These are phyloP conservation scores for Haliclona indistincta DNA, from an alignment of 37 sponge, comb jelly and placozoan genomes.

Conservation along the genomic window DNA sequence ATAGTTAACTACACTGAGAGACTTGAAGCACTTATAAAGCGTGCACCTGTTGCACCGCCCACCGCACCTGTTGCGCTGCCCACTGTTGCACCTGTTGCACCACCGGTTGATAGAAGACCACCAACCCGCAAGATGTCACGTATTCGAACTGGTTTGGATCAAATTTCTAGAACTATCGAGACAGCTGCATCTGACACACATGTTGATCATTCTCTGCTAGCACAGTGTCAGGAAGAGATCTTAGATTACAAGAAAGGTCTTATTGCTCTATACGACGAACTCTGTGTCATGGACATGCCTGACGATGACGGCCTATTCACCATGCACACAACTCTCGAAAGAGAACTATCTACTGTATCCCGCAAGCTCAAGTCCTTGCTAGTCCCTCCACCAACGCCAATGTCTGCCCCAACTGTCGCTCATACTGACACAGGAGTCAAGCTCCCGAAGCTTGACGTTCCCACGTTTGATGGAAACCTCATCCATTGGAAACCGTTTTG, in stretches of 20 bases:
- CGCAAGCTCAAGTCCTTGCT: constrained; percentile 30
- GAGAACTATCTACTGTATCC: constrained; percentile 1
- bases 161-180: too few species aligned
- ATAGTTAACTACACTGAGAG: constrained; percentile 9
- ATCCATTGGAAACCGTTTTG: constrained; percentile 51
- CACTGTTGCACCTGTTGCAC: background rate
- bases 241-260: constrained; percentile 48
- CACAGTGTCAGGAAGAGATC: constrained; percentile 25
- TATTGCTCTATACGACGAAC: constrained; percentile 21
- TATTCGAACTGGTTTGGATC: too few species aligned
- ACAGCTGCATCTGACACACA: background rate
- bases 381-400: background rate
- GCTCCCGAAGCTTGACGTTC: constrained; percentile 38
- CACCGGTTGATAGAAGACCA: too few species aligned
- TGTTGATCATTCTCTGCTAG: constrained; percentile 10
- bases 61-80: background rate
- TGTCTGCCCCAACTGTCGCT: constrained; percentile 8
- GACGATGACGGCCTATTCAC: constrained; percentile 36
- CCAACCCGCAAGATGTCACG: too few species aligned
- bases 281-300: background rate
- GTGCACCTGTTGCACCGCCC: too few species aligned
- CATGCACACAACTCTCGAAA: constrained; percentile 14
- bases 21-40: constrained; percentile 5
- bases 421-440: constrained; percentile 31
- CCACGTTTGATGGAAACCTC: constrained; percentile 50